A percentile compares a stretch with the other conserved stretches of the same genome.
These are phyloP conservation scores for Rhopalosiphum padi DNA, from an alignment of 1,140 invertebrate species.

Conservation along the genomic window DNA sequence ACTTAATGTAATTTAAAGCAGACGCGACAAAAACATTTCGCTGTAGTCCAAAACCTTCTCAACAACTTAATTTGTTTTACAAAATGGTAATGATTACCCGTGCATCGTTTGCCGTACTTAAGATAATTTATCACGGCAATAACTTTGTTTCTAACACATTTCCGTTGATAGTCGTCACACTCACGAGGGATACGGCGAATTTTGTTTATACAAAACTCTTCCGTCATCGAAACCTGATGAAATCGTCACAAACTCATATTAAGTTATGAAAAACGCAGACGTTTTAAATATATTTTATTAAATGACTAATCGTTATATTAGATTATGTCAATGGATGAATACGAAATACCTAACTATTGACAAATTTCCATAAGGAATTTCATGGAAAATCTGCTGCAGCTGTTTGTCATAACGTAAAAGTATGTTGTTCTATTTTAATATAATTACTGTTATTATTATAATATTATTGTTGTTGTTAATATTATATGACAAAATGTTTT, in stretches of 20 bases:
- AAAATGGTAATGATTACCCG: not conserved
- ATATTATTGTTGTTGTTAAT: not conserved
- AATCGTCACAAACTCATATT: not conserved
- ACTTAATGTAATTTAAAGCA: constrained; percentile 5
- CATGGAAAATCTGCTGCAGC: not conserved
- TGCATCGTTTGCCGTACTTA: not conserved
- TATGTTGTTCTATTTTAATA: not conserved
- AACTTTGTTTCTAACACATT: constrained; percentile 18
- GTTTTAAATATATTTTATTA: not conserved
- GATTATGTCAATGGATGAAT: not conserved
- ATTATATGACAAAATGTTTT: not conserved
- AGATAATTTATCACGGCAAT: not conserved
- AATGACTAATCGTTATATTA: constrained; percentile 19
- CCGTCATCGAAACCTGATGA: not conserved
- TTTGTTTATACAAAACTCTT: not conserved
- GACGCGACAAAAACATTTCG: not conserved
- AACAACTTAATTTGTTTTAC: constrained; percentile 11
- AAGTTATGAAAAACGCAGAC: not conserved
- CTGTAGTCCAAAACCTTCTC: not conserved
- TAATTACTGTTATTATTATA: not conserved
- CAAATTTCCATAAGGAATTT: constrained; percentile 18
- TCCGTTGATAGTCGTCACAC: not conserved
- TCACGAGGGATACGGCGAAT: not conserved
- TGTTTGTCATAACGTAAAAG: not conserved
- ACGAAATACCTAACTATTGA: not conserved